Base-by-base conservation (phyloP, 2,797 vertebrate species). In the Sebastes hopkinsi region DNA sequence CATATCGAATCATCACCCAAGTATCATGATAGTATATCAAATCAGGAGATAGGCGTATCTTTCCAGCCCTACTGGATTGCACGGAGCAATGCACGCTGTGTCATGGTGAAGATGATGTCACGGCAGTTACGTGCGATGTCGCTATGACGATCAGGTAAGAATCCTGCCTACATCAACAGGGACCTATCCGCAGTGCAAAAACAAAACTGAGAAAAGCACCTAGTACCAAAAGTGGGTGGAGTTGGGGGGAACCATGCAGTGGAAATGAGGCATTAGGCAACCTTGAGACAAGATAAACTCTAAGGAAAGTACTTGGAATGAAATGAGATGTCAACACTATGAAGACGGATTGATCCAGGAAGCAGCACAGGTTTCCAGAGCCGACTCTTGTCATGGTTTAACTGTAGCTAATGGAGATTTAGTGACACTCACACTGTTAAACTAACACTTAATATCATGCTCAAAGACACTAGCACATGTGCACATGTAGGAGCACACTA, bases 291-390 rank as follows among this genome's bases (percentile, higher is more conserved):
- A 58, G 72, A 65, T 18, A 29, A 50, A 65, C 13, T 69, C 56
- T 54, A 18, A 55, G 22, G 25, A 42, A 55, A 54, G n/a, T 5
- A 16, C n/a, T 67, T 27, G 54, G 30, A 23, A 70, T 59, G n/a
- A 77, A 79, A 73, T 67, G n/a, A 79, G 46, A 61, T 36, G 58
- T 74, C 78, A 36, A 16, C 36, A 20, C 38, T 3, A 16, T 60
- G 22, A 62, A 70, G 75, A 83, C 4, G 13, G 14, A 75, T 38
- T 7, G 20, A 82, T 72, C 56, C 65, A 54, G 36, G 62, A 74
- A 62, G 54, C 67, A 34, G 72, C 16, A 2, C 58, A 61, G 67
- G 38, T 59, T 67, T 80, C 67, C 82, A 75, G 30, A 72, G 18
- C 52, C 1, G 8, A 32, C 11, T 70, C 46, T 9, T 18, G 50